phyloP scores from a whole-genome alignment of 2,888 invertebrate species.

The Tinea trinotella region DNA sequence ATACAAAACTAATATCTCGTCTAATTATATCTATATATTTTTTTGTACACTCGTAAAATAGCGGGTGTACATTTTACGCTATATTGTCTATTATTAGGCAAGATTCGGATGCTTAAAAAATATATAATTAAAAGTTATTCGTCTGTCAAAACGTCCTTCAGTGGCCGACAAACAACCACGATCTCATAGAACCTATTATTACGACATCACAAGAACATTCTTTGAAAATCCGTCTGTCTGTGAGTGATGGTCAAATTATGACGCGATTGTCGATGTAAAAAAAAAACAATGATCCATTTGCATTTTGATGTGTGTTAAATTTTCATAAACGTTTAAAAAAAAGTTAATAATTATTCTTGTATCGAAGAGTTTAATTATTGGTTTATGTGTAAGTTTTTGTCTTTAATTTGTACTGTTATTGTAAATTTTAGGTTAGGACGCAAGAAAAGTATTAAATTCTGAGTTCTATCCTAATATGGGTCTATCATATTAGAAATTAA shows the following conservation, averaged over 20 bases:
- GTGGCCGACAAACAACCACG: conserved; percentile 52
- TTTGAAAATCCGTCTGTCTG: background rate
- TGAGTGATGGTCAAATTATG: conserved; percentile 8
- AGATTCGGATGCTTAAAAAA: conserved; percentile 23
- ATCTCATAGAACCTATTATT: conserved; percentile 50
- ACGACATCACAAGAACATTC: conserved; percentile 31
- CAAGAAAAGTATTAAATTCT: too few relatives aligned
- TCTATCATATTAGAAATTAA: too few relatives aligned
- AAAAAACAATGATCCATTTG: conserved; percentile 2
- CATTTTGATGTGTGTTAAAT: background rate
- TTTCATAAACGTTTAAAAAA: background rate
- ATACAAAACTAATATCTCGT: background rate
- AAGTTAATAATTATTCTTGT: too few relatives aligned
- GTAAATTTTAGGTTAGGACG: too few relatives aligned
- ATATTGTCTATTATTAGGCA: conserved; percentile 28
- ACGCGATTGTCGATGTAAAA: background rate
- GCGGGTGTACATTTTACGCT: conserved; percentile 10
- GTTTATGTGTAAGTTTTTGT: too few relatives aligned
- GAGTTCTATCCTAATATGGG: too few relatives aligned
- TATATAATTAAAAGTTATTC: conserved; percentile 58
- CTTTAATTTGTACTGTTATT: too few relatives aligned
- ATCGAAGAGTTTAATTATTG: background rate
- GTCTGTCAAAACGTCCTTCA: conserved; percentile 61
- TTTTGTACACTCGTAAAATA: background rate
- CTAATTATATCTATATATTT: background rate